Conservation (phyloP, 1,140 invertebrate species). For the Prorops nasuta region DNA sequence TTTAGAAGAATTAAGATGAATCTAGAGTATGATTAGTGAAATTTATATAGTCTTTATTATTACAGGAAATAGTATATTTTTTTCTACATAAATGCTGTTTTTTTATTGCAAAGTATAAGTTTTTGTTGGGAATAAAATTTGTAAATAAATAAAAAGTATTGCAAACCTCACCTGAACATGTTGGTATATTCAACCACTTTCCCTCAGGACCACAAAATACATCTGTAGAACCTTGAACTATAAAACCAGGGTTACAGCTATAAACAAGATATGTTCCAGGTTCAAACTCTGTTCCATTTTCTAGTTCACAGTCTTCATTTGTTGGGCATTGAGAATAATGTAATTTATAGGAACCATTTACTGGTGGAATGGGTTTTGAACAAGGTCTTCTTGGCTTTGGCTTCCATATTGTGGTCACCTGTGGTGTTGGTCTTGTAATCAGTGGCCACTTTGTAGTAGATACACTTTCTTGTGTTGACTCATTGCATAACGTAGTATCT, state of each 20-base stretch:
- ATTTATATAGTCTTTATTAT: no score
- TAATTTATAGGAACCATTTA: slow-evolving; percentile 40
- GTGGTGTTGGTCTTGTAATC: background rate
- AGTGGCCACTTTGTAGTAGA: background rate
- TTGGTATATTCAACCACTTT: slow-evolving; percentile 38
- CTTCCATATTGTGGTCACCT: background rate
- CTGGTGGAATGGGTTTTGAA: slow-evolving; percentile 32
- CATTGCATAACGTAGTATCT: slow-evolving; percentile 27
- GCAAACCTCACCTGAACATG: slow-evolving; percentile 34
- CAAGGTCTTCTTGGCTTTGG: slow-evolving; percentile 16
- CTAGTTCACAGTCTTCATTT: slow-evolving; percentile 24
- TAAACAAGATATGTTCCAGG: slow-evolving; percentile 40
- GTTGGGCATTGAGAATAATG: slow-evolving; percentile 29
- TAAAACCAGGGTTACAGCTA: slow-evolving; percentile 38
- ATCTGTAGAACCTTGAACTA: slow-evolving; percentile 21
- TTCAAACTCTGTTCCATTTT: slow-evolving; percentile 14
- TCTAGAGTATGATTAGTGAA: no score
- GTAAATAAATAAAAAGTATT: slow-evolving; percentile 4
- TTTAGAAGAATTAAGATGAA: no score
- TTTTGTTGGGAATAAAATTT: slow-evolving; percentile 4
- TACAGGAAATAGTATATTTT: no score
- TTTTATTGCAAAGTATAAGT: no score
- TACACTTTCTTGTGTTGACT: no score
- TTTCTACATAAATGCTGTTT: no score
- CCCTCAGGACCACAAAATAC: slow-evolving; percentile 37